Percentiles rank a stretch among this genome's conserved stretches.
Conservation (phyloP, 2,888 invertebrate genomes). For the Lasioglossum malachurum region DNA sequence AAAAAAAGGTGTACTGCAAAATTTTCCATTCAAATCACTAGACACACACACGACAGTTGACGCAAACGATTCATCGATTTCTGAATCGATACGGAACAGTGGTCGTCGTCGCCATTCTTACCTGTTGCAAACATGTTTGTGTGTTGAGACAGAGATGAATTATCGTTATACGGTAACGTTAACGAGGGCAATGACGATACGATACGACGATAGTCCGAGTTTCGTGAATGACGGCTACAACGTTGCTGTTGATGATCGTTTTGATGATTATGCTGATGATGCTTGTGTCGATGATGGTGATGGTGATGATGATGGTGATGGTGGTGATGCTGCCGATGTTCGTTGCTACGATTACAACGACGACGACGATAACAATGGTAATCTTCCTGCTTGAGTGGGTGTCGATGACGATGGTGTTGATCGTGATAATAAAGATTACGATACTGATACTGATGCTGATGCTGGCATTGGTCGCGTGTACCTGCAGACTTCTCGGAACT, state of each 20-base stretch:
- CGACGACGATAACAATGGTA: conserved; percentile 26
- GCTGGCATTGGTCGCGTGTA: conserved; percentile 67
- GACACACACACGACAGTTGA: not conserved
- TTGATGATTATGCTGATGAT: conserved; percentile 16
- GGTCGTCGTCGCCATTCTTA: conserved; percentile 38
- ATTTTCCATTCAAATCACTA: not conserved
- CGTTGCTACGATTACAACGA: conserved; percentile 9
- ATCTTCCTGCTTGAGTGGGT: conserved; percentile 34
- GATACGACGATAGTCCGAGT: conserved; percentile 13
- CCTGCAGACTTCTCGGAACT: conserved; percentile 69
- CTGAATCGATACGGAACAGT: not conserved
- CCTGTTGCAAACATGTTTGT: conserved; percentile 40
- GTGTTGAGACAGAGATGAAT: conserved; percentile 23
- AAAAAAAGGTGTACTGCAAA: not conserved
- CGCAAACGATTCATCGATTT: not conserved
- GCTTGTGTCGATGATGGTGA: conserved; percentile 30
- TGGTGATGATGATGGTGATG: conserved; percentile 37
- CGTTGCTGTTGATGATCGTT: not conserved
- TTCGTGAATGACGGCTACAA: conserved; percentile 18
- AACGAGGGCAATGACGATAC: conserved; percentile 25
- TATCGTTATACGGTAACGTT: conserved; percentile 23
- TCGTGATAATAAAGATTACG: conserved; percentile 32
- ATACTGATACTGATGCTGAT: conserved; percentile 27
- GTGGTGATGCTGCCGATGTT: not conserved
- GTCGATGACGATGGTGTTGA: conserved; percentile 36